Evolutionary conservation across 2,888 invertebrate species (phyloP).

Genomic region (Diabrotica balteata): DNA sequence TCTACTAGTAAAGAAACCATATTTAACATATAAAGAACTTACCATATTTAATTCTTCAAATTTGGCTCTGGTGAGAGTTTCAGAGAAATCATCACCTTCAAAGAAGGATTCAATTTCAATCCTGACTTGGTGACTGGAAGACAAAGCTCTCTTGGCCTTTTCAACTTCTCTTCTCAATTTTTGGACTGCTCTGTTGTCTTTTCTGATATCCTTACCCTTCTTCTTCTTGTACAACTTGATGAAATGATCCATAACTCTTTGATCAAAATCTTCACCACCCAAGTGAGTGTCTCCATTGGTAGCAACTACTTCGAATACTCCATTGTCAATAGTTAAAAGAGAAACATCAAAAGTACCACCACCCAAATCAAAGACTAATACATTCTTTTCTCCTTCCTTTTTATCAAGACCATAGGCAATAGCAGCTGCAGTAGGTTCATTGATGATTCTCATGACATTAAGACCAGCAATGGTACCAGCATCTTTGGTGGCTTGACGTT

Average conservation of each 20-base stretch:
- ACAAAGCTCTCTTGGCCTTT: constrained; percentile 95
- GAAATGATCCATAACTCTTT: constrained; percentile 98
- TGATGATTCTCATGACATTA: constrained; percentile 94
- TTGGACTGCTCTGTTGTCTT: constrained; percentile 89
- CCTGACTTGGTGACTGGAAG: constrained; percentile 92
- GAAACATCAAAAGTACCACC: constrained; percentile 99
- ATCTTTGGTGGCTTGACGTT: constrained; percentile 98
- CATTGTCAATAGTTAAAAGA: constrained; percentile 96
- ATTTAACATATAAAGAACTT: too few species aligned
- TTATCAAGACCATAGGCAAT: constrained; percentile 97
- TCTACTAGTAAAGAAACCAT: too few species aligned
- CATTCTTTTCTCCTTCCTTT: constrained; percentile 97
- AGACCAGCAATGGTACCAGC: constrained; percentile 83
- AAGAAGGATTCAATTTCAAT: constrained; percentile 99
- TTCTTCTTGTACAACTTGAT: constrained; percentile 96
- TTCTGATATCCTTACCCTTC: constrained; percentile 96
- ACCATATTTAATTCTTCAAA: constrained; percentile 98
- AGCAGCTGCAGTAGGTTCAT: constrained; percentile 96
- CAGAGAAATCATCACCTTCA: constrained; percentile 98
- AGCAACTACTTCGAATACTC: constrained; percentile 91
- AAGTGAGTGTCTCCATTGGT: constrained; percentile 97
- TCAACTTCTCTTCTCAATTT: constrained; percentile 96
- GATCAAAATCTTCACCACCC: constrained; percentile 99
- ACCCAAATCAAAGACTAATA: constrained; percentile 97
- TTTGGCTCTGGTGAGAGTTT: constrained; percentile 96